Evolutionary conservation across 1,140 invertebrate genomes (phyloP), one percentile per base, ranked within the genome.

Genomic region (Solenopsis invicta): DNA sequence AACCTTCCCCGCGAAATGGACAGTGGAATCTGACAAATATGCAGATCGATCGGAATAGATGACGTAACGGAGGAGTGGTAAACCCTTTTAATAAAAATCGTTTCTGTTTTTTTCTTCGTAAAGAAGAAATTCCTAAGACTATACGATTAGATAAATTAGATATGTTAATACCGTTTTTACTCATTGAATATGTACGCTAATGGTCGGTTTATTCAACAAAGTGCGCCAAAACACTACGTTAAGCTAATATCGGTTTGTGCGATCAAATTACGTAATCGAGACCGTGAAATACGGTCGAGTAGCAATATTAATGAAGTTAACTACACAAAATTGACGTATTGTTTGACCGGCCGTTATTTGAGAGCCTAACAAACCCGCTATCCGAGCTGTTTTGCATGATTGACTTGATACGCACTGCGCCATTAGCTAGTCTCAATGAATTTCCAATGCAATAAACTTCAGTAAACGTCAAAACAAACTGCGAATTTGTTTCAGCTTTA

Each of bases 241-340:
- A 50, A 10, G 34, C 72, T 13, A 59, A 56, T 75, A 59, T 61
- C 54, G 45, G 37, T 76, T 61, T 76, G 13, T 1, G 21, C 37
- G 6, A 75, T 75, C 37, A 21, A 76, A 29, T 61, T 61, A 45
- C 24, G 37, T 21, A 56, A 9, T 29, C 8, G 13, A 4, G 16
- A 45, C 54, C 21, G 18, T 76, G 34, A 56, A 76, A 41, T 76
- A 59, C 54, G 45, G 54, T 61, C 13, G 21, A 61, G 21, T 76
- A 24, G 74, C 34, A 61, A 29, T 41, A 76, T 76, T 76, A 76
- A 76, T 76, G 74, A 61, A 74, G 54, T 59, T 76, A 76, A 72
- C 69, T 52, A 41, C 45, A 16, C 69, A 24, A 61, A 76, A 76
- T 76, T 61, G 74, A 76, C 74, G 37, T 72, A 72, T 72, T 52